Percentiles rank a stretch among this genome's conserved stretches.
Evolutionary conservation across 1,140 invertebrate genomes (phyloP).

Genomic region (Drosophila micromelanica): DNA sequence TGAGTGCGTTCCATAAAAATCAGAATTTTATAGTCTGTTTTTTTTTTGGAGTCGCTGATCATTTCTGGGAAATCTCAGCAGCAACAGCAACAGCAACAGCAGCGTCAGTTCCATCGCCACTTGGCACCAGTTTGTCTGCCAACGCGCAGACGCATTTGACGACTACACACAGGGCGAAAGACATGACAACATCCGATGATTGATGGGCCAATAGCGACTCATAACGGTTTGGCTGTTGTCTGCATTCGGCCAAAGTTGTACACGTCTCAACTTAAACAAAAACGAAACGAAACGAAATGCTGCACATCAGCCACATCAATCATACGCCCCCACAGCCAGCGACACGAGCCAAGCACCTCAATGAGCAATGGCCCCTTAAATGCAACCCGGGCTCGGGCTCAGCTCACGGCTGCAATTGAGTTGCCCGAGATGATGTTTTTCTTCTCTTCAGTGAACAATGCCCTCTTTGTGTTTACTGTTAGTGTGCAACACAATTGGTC

Average conservation of each 20-base stretch:
- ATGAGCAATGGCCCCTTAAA: constrained; percentile 38
- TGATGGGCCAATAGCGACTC: constrained; percentile 62
- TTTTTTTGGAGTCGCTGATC: constrained; percentile 22
- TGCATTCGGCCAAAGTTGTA: constrained; percentile 34
- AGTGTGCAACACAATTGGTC: neutral
- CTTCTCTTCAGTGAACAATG: constrained; percentile 6
- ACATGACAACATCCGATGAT: constrained; percentile 56
- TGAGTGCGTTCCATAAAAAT: constrained; percentile 57
- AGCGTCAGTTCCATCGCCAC: constrained; percentile 28
- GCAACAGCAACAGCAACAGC: neutral
- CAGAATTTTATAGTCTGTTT: constrained; percentile 57
- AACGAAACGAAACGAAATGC: constrained; percentile 24
- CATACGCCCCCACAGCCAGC: constrained; percentile 57
- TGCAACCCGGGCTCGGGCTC: constrained; percentile 16
- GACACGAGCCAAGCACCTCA: constrained; percentile 41
- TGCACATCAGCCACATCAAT: constrained; percentile 71
- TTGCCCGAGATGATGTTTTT: constrained; percentile 5
- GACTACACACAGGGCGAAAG: constrained; percentile 18
- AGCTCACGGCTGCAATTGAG: constrained; percentile 36
- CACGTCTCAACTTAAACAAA: constrained; percentile 25
- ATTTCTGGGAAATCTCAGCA: constrained; percentile 44
- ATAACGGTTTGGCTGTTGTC: constrained; percentile 66
- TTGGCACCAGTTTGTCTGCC: constrained; percentile 74
- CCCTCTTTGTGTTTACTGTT: constrained; percentile 1
- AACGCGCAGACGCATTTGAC: constrained; percentile 45